Base-by-base conservation (phyloP, 64 coral and sea anemone genomes). In the Porites australiensis region DNA sequence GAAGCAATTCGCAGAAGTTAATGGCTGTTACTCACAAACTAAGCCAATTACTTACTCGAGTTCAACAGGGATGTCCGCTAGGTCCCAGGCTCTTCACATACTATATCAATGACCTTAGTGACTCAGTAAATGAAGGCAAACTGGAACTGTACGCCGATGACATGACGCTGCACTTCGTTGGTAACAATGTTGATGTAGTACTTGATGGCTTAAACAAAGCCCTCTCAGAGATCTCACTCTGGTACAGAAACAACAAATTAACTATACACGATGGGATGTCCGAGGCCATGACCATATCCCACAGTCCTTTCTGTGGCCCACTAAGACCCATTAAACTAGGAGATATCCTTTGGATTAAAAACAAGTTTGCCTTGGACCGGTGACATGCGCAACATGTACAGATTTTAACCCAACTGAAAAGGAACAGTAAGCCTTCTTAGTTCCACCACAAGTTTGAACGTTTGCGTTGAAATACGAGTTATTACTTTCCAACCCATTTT, bases 191-290 rank as follows among this genome's bases (percentile, higher is more conserved):
- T n/a, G n/a, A n/a, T n/a, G n/a, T n/a, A n/a, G n/a, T n/a, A n/a
- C n/a, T n/a, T n/a, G n/a, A n/a, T n/a, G n/a, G n/a, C n/a, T n/a
- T 89, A 89, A 89, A 89, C 57, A 5, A 48, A 62, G 74, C 60
- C 59, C 73, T 89, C 55, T 78, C 73, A 65, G 43, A 67, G 57
- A 89, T 79, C 52, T 77, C 55, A 43, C 18, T 64, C 44, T 88
- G 86, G 70, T 88, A 71, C 86, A 75, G 50, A 45, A 88, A 88
- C 52, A 88, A 88, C 27, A 89, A 77, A 89, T 37, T 89, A 43
- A 89, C 75, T 64, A 78, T 89, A 63, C 88, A 79, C 21, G 13
- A 20, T 37, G 88, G 58, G 58, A 89, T 78, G 13, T 89, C 74
- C 58, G 75, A 89, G 19, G 50, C 50, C 37, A 72, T 88, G 50